A percentile compares a stretch with the other conserved stretches of the same genome.
phyloP scores from a whole-genome alignment of 1,140 invertebrate genomes.

The Eueides isabella region DNA sequence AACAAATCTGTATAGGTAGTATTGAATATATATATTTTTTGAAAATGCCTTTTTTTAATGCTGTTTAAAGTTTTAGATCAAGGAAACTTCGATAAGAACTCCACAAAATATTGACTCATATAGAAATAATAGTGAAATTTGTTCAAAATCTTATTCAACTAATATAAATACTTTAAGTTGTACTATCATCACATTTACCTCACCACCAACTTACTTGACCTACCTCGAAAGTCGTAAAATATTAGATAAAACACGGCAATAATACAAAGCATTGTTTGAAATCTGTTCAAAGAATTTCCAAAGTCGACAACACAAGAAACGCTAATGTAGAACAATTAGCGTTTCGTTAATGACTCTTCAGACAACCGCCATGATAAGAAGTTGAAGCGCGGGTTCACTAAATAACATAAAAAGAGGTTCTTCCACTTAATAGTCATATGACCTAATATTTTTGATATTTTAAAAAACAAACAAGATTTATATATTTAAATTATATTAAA shows the following conservation, averaged over 20 bases:
- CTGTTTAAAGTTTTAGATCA: background rate
- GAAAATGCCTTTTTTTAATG: background rate
- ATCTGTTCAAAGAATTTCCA: slow-evolving; percentile 71
- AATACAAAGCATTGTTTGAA: slow-evolving; percentile 47
- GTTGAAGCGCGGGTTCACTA: slow-evolving; percentile 16
- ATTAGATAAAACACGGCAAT: slow-evolving; percentile 35
- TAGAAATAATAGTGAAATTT: background rate
- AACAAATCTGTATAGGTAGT: too few relatives aligned
- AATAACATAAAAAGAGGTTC: background rate
- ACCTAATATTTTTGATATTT: slow-evolving; percentile 26
- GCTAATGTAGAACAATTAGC: slow-evolving; percentile 74
- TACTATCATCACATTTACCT: slow-evolving; percentile 8
- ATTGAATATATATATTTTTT: background rate
- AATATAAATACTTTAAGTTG: background rate
- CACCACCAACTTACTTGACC: slow-evolving; percentile 11
- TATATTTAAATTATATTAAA: background rate
- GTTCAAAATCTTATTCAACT: background rate
- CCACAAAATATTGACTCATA: background rate
- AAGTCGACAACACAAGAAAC: slow-evolving; percentile 54
- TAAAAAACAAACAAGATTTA: background rate
- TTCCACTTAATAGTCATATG: slow-evolving; percentile 16
- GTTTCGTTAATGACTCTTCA: slow-evolving; percentile 71
- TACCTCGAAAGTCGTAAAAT: slow-evolving; percentile 19
- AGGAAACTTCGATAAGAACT: background rate
- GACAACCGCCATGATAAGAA: slow-evolving; percentile 54